phyloP scores from a whole-genome alignment of 2,797 vertebrate species.

The Naso thynnoides region DNA sequence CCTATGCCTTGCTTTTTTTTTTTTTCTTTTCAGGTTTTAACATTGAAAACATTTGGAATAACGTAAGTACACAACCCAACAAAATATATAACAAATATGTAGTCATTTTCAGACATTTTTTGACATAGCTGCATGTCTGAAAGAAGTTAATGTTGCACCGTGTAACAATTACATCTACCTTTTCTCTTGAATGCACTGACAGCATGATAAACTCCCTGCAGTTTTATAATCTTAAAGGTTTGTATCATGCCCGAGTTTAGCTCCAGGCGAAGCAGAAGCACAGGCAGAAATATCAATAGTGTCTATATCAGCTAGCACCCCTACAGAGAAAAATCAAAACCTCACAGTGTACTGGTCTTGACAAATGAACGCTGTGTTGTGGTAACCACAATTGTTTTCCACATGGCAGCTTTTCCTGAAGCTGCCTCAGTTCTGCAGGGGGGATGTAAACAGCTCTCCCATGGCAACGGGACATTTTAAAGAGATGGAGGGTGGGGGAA shows the following conservation, averaged over 20 bases:
- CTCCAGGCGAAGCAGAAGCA: constrained; percentile 32
- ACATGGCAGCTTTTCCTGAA: constrained; percentile 10
- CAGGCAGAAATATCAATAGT: constrained; percentile 45
- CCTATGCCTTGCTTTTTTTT: too few relatives aligned
- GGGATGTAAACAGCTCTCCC: constrained; percentile 60
- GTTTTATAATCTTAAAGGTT: constrained; percentile 6
- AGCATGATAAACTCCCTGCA: not conserved
- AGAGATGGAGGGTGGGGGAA: constrained; percentile 30
- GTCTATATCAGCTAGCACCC: constrained; percentile 47
- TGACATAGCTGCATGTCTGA: not conserved
- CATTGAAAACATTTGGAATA: too few relatives aligned
- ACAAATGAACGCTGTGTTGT: constrained; percentile 38
- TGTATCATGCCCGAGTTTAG: constrained; percentile 7
- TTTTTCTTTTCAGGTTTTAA: too few relatives aligned
- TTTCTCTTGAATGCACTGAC: not conserved
- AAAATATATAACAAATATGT: too few relatives aligned
- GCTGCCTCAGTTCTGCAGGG: constrained; percentile 15
- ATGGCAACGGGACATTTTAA: constrained; percentile 56
- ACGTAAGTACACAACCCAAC: too few relatives aligned
- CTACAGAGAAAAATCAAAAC: constrained; percentile 58
- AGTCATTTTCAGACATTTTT: too few relatives aligned
- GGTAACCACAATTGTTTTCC: constrained; percentile 33
- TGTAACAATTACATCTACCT: not conserved
- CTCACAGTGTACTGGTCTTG: constrained; percentile 45
- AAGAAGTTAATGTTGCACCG: not conserved